These are phyloP conservation scores for Enteromius mattozi DNA, from an alignment of 2,797 vertebrate species.

Conservation along the genomic window DNA sequence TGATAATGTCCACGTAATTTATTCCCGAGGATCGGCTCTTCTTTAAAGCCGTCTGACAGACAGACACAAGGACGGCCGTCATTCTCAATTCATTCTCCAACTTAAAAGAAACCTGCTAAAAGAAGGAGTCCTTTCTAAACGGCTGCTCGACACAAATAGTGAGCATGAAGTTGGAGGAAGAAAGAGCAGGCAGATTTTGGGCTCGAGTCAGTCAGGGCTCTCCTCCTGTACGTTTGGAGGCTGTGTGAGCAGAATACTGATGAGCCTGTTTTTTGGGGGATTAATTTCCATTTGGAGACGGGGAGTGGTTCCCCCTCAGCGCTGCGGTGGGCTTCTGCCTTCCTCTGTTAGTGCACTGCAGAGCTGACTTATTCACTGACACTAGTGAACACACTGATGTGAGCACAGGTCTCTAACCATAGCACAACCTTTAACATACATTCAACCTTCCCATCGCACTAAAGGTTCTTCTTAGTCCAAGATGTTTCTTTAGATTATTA, in stretches of 20 bases:
- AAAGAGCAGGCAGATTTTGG: neutral
- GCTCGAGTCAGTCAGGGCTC: neutral
- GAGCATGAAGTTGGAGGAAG: conserved; percentile 1
- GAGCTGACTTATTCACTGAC: conserved; percentile 25
- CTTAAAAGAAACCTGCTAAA: conserved; percentile 7
- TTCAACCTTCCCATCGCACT: neutral
- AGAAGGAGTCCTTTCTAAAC: conserved; percentile 1
- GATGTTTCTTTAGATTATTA: neutral
- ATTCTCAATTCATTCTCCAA: conserved; percentile 9
- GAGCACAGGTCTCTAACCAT: neutral
- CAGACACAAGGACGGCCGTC: conserved; percentile 23
- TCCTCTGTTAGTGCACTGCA: conserved; percentile 6
- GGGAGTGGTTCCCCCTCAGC: conserved; percentile 57
- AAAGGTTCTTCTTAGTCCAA: neutral
- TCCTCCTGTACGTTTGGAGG: conserved; percentile 46
- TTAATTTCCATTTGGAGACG: conserved; percentile 58
- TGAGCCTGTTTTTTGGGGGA: conserved; percentile 58
- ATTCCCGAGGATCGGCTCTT: conserved; percentile 58
- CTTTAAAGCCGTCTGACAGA: conserved; percentile 47
- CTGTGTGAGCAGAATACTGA: conserved; percentile 64
- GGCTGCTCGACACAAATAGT: neutral
- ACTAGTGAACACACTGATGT: neutral
- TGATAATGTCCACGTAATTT: conserved; percentile 74
- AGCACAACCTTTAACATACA: neutral
- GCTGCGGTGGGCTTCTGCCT: conserved; percentile 16